These are phyloP conservation scores for Macquaria ambigua DNA, from an alignment of 2,113 vertebrate genomes.

Conservation along the genomic window DNA sequence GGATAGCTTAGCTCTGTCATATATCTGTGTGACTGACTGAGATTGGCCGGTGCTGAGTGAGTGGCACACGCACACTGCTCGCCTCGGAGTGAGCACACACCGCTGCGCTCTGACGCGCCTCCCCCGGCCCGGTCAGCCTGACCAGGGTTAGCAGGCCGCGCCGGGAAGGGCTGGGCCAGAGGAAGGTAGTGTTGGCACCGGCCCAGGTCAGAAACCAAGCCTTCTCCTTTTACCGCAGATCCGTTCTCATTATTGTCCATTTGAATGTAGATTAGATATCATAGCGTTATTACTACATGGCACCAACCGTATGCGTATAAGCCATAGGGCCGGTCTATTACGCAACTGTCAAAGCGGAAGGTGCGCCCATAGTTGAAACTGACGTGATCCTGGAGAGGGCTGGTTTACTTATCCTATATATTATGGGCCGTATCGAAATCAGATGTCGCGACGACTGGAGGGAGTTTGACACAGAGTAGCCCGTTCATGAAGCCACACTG, in stretches of 20 bases:
- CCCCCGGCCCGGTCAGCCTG: conserved; percentile 53
- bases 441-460: conserved; percentile 46
- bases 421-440: conserved; percentile 32
- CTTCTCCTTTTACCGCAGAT: conserved; percentile 24
- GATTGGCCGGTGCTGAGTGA: conserved; percentile 37
- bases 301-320: conserved; percentile 48
- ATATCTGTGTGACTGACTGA: conserved; percentile 48
- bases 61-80: background rate
- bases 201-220: conserved; percentile 43
- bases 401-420: conserved; percentile 5
- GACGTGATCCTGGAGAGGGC: conserved; percentile 46
- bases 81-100: conserved; percentile 16
- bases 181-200: conserved; percentile 48
- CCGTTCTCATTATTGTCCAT: conserved; percentile 9
- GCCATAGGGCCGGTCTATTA: conserved; percentile 68
- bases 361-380: conserved; percentile 67
- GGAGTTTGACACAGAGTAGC: conserved; percentile 35
- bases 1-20: conserved; percentile 60
- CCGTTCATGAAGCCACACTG: conserved; percentile 17
- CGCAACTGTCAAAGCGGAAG: conserved; percentile 77
- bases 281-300: conserved; percentile 42
- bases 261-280: conserved; percentile 29
- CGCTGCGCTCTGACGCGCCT: conserved; percentile 51
- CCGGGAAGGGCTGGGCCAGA: conserved; percentile 56
- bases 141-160: conserved; percentile 71